A percentile compares a stretch with the other conserved stretches of the same genome.
These are phyloP conservation scores for Drosophila ananassae DNA, from an alignment of 1,140 invertebrate genomes.

Conservation along the genomic window DNA sequence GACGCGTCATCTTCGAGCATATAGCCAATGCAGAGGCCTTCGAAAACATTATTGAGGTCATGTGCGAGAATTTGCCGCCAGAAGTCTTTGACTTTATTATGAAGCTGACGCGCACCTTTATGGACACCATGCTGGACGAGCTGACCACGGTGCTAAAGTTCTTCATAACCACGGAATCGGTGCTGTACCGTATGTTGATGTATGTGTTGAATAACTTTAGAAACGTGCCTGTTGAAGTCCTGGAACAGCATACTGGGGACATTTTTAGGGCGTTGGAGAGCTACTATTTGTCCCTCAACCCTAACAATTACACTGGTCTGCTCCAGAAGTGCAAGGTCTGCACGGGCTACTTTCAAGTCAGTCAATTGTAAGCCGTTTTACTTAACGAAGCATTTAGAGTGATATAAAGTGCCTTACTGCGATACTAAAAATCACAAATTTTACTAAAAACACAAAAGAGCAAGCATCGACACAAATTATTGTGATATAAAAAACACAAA, in stretches of 20 bases:
- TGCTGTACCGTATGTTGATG: conserved; percentile 41
- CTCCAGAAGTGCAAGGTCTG: conserved; percentile 41
- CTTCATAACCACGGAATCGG: conserved; percentile 55
- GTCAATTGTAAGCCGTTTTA: conserved; percentile 13
- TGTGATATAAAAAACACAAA: background rate
- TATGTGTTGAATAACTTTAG: conserved; percentile 18
- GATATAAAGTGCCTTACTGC: conserved; percentile 19
- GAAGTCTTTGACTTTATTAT: conserved; percentile 28
- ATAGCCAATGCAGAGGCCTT: conserved; percentile 54
- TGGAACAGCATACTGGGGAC: background rate
- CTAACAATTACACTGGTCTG: conserved; percentile 32
- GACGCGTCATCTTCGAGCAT: conserved; percentile 23
- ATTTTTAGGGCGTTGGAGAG: conserved; percentile 24
- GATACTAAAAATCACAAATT: background rate
- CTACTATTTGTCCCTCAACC: conserved; percentile 61
- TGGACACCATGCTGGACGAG: conserved; percentile 35
- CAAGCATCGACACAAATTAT: conserved; percentile 13
- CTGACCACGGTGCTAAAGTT: conserved; percentile 39
- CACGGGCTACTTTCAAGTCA: conserved; percentile 35
- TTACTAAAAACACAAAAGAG: background rate
- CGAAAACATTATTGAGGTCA: conserved; percentile 18
- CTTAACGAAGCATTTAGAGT: background rate
- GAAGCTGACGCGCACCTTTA: conserved; percentile 31
- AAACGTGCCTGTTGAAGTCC: accelerated
- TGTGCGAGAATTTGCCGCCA: conserved; percentile 17